These are phyloP conservation scores for Protonibea diacanthus DNA, from an alignment of 2,797 vertebrate species.

Conservation along the genomic window DNA sequence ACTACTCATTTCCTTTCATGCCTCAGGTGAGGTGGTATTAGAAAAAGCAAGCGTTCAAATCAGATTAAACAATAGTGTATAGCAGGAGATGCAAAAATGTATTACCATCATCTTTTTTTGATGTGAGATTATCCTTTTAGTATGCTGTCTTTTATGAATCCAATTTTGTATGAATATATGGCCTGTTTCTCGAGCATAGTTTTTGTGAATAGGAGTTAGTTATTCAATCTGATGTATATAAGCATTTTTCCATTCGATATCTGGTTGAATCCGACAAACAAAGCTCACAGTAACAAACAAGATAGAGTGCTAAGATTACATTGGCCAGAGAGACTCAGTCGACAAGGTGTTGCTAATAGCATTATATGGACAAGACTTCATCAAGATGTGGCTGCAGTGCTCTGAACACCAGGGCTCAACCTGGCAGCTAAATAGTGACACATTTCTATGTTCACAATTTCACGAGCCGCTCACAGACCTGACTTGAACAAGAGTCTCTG, in stretches of 20 bases:
- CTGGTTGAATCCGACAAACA: background rate
- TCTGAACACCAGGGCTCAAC: background rate
- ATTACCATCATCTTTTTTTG: constrained; percentile 15
- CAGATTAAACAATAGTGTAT: constrained; percentile 28
- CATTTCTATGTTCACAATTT: background rate
- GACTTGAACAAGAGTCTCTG: constrained; percentile 5
- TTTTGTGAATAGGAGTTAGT: no score
- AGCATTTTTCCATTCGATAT: background rate
- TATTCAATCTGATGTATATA: no score
- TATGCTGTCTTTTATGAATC: background rate
- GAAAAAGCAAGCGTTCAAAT: constrained; percentile 36
- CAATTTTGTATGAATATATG: background rate
- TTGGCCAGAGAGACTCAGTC: background rate
- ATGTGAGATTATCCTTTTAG: background rate
- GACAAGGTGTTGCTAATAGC: background rate
- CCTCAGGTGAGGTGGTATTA: constrained; percentile 8
- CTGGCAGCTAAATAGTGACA: background rate
- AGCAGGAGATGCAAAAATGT: constrained; percentile 4
- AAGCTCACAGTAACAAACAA: background rate
- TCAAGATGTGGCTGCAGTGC: background rate
- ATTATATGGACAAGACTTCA: background rate
- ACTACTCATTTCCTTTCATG: constrained; percentile 42
- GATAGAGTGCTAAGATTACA: background rate
- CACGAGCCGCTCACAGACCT: background rate
- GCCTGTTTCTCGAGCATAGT: background rate